These are phyloP conservation scores for Diaperis boleti DNA, from an alignment of 2,888 invertebrate genomes.

Conservation along the genomic window DNA sequence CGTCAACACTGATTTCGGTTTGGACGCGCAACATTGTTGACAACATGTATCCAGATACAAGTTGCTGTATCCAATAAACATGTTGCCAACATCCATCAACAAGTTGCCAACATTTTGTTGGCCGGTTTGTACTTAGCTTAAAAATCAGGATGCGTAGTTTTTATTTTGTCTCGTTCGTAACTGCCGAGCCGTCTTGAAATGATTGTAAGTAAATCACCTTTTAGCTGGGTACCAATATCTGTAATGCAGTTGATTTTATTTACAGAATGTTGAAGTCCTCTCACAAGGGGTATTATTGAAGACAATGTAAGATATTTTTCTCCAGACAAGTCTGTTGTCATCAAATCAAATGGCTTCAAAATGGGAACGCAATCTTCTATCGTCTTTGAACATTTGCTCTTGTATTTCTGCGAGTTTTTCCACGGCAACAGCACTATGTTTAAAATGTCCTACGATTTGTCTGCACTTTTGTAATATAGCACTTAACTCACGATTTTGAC, in stretches of 20 bases:
- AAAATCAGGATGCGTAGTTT: too few relatives aligned
- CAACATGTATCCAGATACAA: too few relatives aligned
- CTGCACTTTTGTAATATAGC: constrained; percentile 46
- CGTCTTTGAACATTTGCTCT: constrained; percentile 49
- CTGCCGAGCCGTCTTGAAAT: constrained; percentile 1
- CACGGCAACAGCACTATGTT: constrained; percentile 45
- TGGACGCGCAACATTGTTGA: too few relatives aligned
- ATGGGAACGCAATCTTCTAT: background rate
- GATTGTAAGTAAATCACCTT: background rate
- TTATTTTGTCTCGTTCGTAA: constrained; percentile 5
- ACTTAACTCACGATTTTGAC: constrained; percentile 18
- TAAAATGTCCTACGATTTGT: too few relatives aligned
- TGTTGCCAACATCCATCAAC: background rate
- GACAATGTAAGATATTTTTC: constrained; percentile 15
- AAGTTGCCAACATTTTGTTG: background rate
- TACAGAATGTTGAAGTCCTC: constrained; percentile 8
- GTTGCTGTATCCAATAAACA: too few relatives aligned
- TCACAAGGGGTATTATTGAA: constrained; percentile 11
- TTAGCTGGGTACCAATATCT: background rate
- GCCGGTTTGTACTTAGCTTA: background rate
- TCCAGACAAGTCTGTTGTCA: constrained; percentile 6
- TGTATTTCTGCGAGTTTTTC: constrained; percentile 49
- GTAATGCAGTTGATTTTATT: background rate
- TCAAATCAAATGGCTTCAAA: background rate
- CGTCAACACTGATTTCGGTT: too few relatives aligned